These are phyloP conservation scores for Pantala flavescens DNA, from an alignment of 1,140 invertebrate genomes.

Conservation along the genomic window DNA sequence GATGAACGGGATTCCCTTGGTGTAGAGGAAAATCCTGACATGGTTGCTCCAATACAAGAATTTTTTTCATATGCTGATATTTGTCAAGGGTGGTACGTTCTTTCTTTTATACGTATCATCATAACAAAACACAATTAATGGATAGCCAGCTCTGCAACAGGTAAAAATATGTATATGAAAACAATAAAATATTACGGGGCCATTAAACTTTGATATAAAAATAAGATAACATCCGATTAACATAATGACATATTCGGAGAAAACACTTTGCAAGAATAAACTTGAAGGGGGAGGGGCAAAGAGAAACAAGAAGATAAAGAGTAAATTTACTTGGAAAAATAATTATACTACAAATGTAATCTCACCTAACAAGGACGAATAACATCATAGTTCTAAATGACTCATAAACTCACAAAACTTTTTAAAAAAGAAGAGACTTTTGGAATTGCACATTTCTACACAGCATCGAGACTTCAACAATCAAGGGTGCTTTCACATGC, in stretches of 20 bases:
- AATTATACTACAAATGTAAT: background rate
- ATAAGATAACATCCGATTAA: too few species aligned
- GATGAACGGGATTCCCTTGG: background rate
- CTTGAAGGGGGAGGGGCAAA: background rate
- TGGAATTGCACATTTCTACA: background rate
- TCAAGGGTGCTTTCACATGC: background rate
- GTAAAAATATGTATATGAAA: background rate
- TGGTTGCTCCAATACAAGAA: background rate
- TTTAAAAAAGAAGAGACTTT: background rate
- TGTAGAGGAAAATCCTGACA: background rate
- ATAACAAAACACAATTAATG: slow-evolving; percentile 8
- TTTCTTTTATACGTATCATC: slow-evolving; percentile 10
- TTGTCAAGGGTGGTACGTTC: background rate
- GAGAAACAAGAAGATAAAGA: background rate
- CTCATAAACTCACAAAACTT: background rate
- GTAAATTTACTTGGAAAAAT: too few species aligned
- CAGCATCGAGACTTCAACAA: background rate
- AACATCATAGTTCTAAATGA: background rate
- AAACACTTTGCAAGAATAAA: background rate
- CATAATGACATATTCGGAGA: too few species aligned
- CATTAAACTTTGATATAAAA: too few species aligned
- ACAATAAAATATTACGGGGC: too few species aligned
- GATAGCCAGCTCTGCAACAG: background rate
- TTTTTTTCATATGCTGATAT: background rate
- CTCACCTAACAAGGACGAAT: slow-evolving; percentile 9